Percentiles rank a stretch among this genome's conserved stretches.
Evolutionary conservation across 2,888 invertebrate genomes (phyloP).

Genomic region (Pheosia gnoma): DNA sequence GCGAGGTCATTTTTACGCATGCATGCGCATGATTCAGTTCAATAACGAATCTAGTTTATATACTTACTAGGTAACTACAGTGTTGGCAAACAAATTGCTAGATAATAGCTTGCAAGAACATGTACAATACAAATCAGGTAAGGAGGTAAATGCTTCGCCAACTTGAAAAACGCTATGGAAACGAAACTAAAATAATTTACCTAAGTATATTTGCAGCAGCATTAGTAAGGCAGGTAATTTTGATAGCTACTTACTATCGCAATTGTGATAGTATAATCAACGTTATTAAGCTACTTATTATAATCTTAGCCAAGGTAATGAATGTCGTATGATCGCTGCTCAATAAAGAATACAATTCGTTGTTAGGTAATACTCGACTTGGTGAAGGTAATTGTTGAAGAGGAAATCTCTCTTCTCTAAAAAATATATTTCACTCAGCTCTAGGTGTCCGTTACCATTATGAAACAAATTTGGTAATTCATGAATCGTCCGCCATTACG

Average conservation of each 20-base stretch:
- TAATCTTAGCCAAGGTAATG: not conserved
- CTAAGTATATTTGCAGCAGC: too few species aligned
- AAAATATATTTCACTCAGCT: too few species aligned
- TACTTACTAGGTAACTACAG: conserved; percentile 12
- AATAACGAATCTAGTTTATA: conserved; percentile 36
- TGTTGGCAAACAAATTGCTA: conserved; percentile 9
- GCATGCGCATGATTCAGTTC: conserved; percentile 52
- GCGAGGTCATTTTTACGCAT: conserved; percentile 58
- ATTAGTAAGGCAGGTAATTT: not conserved
- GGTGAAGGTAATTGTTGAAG: too few species aligned
- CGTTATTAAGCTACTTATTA: not conserved
- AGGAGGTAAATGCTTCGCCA: conserved; percentile 11
- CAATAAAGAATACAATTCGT: not conserved
- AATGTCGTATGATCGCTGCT: not conserved
- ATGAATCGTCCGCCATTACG: too few species aligned
- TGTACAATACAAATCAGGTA: conserved; percentile 24
- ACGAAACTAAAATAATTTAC: too few species aligned
- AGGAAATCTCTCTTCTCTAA: too few species aligned
- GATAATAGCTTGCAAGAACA: conserved; percentile 29
- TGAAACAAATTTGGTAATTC: too few species aligned
- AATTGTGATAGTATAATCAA: not conserved
- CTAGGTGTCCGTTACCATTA: too few species aligned
- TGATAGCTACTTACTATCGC: not conserved
- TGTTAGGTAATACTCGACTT: not conserved
- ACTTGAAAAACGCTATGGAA: too few species aligned